These are phyloP conservation scores for Globia sparganii DNA, from an alignment of 2,888 invertebrate species.

Conservation along the genomic window DNA sequence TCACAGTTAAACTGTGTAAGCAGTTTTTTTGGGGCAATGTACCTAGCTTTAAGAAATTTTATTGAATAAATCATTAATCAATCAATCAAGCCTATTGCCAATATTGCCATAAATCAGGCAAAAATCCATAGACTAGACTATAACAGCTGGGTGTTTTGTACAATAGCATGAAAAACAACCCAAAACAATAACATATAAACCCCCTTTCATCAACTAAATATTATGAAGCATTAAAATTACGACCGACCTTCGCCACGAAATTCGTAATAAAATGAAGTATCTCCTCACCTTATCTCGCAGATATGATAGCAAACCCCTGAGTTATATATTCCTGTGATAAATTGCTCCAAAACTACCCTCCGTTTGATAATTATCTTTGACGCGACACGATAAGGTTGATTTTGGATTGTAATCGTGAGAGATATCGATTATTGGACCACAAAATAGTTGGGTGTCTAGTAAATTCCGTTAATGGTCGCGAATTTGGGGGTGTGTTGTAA, in stretches of 20 bases:
- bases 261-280: conserved; percentile 54
- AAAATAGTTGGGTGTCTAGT: conserved; percentile 54
- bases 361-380: conserved; percentile 25
- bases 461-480: conserved; percentile 48
- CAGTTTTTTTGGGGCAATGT: too few species aligned
- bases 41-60: too few species aligned
- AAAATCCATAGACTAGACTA: too few species aligned
- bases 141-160: too few species aligned
- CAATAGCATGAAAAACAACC: not conserved
- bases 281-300: conserved; percentile 64
- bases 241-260: conserved; percentile 19
- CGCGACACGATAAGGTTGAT: not conserved
- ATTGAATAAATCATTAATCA: too few species aligned
- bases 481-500: conserved; percentile 34
- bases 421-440: conserved; percentile 54
- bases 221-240: conserved; percentile 45
- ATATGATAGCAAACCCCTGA: conserved; percentile 70
- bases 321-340: conserved; percentile 74
- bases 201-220: conserved; percentile 20
- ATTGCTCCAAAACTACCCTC: conserved; percentile 55
- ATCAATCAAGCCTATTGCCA: too few species aligned
- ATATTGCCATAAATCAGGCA: too few species aligned
- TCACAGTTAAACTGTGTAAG: too few species aligned
- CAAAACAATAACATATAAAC: conserved; percentile 4
- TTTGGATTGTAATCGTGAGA: conserved; percentile 10